A percentile compares a stretch with the other conserved stretches of the same genome.
Evolutionary conservation across 2,888 invertebrate species (phyloP).

Genomic region (Pollenia griseotomentosa): DNA sequence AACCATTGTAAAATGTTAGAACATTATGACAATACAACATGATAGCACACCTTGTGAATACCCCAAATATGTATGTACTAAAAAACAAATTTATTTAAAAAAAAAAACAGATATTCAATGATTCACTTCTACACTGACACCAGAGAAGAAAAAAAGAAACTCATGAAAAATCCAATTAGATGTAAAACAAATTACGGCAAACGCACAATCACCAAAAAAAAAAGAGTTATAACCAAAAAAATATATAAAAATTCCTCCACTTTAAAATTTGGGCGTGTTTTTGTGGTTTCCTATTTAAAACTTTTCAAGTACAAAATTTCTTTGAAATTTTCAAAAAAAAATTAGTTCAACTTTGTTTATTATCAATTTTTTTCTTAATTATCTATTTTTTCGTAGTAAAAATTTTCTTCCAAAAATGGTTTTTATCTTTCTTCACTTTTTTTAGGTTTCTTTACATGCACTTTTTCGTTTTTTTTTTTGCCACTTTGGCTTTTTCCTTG

Average conservation of each 20-base stretch:
- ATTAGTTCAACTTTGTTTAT: slow-evolving; percentile 6
- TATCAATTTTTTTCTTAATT: slow-evolving; percentile 9
- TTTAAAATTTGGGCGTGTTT: slow-evolving; percentile 50
- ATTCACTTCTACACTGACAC: slow-evolving; percentile 50
- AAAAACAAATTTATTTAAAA: slow-evolving; percentile 47
- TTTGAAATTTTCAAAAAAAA: neutral
- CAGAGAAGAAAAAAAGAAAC: slow-evolving; percentile 11
- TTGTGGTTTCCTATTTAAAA: neutral
- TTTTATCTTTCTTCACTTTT: slow-evolving; percentile 43
- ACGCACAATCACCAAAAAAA: slow-evolving; percentile 8
- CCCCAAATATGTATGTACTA: neutral
- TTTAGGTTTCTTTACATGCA: slow-evolving; percentile 23
- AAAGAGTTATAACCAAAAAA: slow-evolving; percentile 32
- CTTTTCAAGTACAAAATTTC: neutral
- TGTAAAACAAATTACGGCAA: slow-evolving; percentile 39
- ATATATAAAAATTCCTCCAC: slow-evolving; percentile 52
- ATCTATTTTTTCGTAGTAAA: slow-evolving; percentile 35
- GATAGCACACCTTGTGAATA: no score
- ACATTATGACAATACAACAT: no score
- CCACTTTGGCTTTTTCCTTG: neutral
- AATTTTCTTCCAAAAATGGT: slow-evolving; percentile 60
- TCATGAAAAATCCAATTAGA: slow-evolving; percentile 61
- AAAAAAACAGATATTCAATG: slow-evolving; percentile 64
- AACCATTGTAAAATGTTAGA: no score
- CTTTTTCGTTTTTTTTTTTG: slow-evolving; percentile 26